Conservation (phyloP, 2,797 vertebrate genomes). For the Neoniphon sammara region DNA sequence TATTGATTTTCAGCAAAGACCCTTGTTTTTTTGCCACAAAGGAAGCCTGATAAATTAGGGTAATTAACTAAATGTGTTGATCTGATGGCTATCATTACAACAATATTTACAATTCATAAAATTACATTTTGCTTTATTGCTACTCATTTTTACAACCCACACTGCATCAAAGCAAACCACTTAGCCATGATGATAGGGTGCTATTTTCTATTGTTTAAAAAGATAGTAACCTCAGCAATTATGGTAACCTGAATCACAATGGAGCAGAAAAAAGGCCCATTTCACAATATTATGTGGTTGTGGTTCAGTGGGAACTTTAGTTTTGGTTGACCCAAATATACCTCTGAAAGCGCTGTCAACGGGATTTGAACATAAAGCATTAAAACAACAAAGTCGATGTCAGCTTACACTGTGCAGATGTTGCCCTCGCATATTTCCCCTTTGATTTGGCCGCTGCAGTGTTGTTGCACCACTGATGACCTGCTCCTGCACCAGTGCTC, state of each 20-base stretch:
- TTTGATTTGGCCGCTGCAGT: constrained; percentile 18
- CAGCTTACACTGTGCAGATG: constrained; percentile 35
- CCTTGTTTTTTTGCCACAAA: constrained; percentile 15
- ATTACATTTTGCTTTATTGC: constrained; percentile 48
- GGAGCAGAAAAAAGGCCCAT: constrained; percentile 29
- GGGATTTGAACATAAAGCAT: constrained; percentile 27
- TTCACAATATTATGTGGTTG: constrained; percentile 61
- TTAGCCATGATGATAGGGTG: constrained; percentile 43
- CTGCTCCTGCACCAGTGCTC: not conserved
- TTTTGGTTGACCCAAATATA: constrained; percentile 40
- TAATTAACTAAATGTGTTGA: constrained; percentile 49
- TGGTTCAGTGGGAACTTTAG: constrained; percentile 52
- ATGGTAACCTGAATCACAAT: constrained; percentile 55
- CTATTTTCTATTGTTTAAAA: constrained; percentile 52
- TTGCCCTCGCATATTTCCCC: not conserved
- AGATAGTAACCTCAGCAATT: constrained; percentile 65
- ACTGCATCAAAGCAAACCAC: constrained; percentile 32
- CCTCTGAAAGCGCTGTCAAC: constrained; percentile 25
- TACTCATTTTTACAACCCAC: constrained; percentile 45
- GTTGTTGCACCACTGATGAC: constrained; percentile 1
- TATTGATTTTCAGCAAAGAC: constrained; percentile 1
- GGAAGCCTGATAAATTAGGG: constrained; percentile 57
- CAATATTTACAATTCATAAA: constrained; percentile 60
- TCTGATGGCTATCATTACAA: constrained; percentile 38
- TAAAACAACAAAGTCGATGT: constrained; percentile 39